Evolutionary conservation across 2,113 vertebrate species (phyloP).

Genomic region (Coreoperca whiteheadi): DNA sequence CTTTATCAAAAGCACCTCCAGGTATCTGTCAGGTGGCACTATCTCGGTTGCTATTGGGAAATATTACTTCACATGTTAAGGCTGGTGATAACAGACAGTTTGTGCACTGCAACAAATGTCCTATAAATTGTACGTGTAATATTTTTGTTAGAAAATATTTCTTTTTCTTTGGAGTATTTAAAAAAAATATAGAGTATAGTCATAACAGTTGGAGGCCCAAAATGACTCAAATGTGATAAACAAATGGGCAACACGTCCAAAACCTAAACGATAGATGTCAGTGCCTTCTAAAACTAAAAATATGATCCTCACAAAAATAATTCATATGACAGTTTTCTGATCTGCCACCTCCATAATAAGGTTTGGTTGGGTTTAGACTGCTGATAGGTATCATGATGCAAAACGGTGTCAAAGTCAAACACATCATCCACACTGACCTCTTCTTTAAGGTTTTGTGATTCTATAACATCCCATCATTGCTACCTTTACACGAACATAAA

Average conservation of each 20-base stretch:
- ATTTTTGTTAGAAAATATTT: neutral
- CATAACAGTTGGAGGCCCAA: neutral
- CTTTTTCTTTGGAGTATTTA: neutral
- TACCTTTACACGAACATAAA: neutral
- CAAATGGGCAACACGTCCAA: neutral
- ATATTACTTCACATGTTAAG: constrained; percentile 21
- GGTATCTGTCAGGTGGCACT: constrained; percentile 49
- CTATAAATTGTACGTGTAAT: neutral
- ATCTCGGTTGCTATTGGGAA: constrained; percentile 23
- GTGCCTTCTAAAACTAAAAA: neutral
- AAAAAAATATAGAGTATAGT: neutral
- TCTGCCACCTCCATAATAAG: too few species aligned
- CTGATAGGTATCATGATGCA: neutral
- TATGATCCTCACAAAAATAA: neutral
- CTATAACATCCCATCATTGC: neutral
- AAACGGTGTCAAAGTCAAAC: too few species aligned
- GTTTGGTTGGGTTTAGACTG: neutral
- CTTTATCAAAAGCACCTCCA: constrained; percentile 44
- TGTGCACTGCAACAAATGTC: neutral
- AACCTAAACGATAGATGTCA: neutral
- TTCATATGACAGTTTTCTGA: neutral
- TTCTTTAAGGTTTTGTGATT: neutral
- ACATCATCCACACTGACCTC: neutral
- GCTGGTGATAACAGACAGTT: constrained; percentile 11
- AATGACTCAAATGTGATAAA: neutral